These are phyloP conservation scores for Rostratula benghalensis DNA, from an alignment of 2,113 vertebrate species.

Conservation along the genomic window DNA sequence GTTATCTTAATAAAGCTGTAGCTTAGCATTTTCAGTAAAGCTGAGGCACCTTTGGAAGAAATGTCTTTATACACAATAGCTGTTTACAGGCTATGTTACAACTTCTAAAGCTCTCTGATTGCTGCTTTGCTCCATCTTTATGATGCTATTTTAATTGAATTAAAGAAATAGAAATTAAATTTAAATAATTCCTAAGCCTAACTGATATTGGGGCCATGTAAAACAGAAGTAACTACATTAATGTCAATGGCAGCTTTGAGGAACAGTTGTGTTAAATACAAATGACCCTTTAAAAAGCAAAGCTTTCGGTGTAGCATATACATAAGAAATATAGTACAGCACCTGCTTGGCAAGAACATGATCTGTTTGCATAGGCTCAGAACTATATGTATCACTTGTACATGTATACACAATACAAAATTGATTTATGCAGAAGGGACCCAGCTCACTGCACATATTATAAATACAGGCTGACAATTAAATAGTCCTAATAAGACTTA, in stretches of 20 bases:
- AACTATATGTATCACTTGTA: not conserved
- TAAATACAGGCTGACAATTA: constrained; percentile 29
- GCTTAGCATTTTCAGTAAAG: not conserved
- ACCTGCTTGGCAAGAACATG: not conserved
- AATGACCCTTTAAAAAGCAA: not conserved
- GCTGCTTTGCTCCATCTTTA: constrained; percentile 15
- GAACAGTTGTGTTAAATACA: not conserved
- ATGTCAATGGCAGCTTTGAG: not conserved
- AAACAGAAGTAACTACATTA: not conserved
- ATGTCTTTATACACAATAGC: not conserved
- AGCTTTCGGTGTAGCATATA: not conserved
- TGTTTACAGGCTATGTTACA: not conserved
- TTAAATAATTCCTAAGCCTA: not conserved
- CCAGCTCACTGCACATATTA: not conserved
- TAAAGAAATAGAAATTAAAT: not conserved
- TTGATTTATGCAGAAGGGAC: not conserved
- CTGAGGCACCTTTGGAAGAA: not conserved
- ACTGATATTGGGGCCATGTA: not conserved
- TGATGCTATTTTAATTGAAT: not conserved
- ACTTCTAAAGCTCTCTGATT: not conserved
- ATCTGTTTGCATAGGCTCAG: not conserved
- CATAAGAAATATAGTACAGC: not conserved
- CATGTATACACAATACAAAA: not conserved
- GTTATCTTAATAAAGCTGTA: not conserved
- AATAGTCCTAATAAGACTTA: constrained; percentile 6